Evolutionary conservation across 2,888 invertebrate genomes (phyloP).

Genomic region (Syrista parreyssii): DNA sequence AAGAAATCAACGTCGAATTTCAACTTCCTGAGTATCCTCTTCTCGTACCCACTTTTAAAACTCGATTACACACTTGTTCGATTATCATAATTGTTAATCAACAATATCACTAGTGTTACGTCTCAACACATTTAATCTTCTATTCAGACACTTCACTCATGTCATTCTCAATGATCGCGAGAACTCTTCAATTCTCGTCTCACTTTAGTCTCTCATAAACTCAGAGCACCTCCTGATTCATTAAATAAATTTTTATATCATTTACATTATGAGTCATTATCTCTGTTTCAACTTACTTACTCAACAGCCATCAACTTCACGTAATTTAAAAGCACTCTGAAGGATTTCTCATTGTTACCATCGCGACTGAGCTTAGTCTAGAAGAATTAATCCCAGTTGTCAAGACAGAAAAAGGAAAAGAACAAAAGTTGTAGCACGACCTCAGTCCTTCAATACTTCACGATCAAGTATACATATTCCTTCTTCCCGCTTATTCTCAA

Average conservation of each 20-base stretch:
- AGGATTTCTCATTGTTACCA: background rate
- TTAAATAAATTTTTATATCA: background rate
- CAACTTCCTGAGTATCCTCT: background rate
- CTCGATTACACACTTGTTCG: background rate
- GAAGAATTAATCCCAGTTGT: background rate
- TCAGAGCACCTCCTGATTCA: background rate
- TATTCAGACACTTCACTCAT: background rate
- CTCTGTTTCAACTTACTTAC: background rate
- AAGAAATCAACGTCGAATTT: background rate
- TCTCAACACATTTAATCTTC: background rate
- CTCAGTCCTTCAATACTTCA: background rate
- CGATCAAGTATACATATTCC: background rate
- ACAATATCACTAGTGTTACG: background rate
- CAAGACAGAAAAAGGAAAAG: background rate
- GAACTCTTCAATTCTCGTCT: background rate
- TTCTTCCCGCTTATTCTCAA: background rate
- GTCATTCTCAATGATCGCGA: background rate
- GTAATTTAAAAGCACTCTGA: background rate
- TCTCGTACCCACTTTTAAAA: background rate
- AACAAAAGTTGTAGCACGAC: background rate
- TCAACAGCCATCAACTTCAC: background rate
- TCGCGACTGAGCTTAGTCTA: background rate
- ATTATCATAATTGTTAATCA: background rate
- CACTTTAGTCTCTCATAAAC: background rate
- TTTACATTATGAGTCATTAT: background rate